Percentiles rank a stretch among this genome's conserved stretches.
Conservation (phyloP, 23 tunicate species). For the Phallusia fumigata region DNA sequence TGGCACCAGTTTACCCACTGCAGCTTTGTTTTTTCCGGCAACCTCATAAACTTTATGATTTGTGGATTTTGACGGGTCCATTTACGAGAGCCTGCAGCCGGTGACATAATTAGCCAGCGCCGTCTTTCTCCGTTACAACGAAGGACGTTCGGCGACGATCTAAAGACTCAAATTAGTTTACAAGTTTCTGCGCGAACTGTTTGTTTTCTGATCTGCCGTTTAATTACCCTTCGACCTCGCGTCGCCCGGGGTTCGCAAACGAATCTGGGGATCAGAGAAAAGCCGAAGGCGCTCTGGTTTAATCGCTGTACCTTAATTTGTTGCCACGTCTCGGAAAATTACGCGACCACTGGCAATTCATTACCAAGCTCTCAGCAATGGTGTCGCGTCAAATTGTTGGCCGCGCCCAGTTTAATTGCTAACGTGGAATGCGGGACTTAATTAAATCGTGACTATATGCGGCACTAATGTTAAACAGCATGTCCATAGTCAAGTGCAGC, state of each 20-base stretch:
- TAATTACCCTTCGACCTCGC: neutral
- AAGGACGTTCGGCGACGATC: neutral
- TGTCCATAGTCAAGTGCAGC: no score
- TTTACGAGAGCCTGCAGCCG: slow-evolving; percentile 4
- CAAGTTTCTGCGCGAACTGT: neutral
- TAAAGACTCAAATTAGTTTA: neutral
- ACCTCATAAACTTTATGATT: slow-evolving; percentile 7
- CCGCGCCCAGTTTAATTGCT: neutral
- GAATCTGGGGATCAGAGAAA: neutral
- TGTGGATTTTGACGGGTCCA: slow-evolving; percentile 3
- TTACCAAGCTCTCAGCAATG: neutral
- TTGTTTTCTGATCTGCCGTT: slow-evolving; percentile 8
- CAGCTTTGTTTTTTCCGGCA: neutral
- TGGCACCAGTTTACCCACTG: neutral
- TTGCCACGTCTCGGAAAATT: neutral
- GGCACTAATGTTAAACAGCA: no score
- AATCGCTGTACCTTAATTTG: neutral
- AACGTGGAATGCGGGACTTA: neutral
- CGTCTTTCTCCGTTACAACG: neutral
- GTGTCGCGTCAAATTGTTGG: neutral
- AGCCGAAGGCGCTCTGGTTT: neutral
- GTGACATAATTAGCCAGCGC: neutral
- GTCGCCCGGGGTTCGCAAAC: neutral
- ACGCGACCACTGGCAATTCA: neutral
- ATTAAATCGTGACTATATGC: neutral